A percentile compares a stretch with the other conserved stretches of the same genome.
Conservation (phyloP, 64 coral and sea anemone species). For the Porites lutea region DNA sequence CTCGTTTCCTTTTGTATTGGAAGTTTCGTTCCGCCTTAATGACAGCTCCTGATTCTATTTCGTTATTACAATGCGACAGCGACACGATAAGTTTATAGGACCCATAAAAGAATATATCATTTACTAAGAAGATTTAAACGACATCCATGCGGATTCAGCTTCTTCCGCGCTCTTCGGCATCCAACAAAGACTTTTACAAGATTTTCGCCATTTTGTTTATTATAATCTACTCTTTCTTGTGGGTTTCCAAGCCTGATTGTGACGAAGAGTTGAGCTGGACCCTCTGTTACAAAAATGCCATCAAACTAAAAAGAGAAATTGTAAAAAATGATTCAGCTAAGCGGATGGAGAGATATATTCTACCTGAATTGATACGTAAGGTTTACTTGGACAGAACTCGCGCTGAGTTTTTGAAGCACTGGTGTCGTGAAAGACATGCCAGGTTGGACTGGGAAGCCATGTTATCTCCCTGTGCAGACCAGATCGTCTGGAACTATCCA, state of each 20-base stretch:
- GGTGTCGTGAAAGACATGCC: slow-evolving; percentile 48
- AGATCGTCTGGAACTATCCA: slow-evolving; percentile 29
- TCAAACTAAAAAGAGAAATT: background rate
- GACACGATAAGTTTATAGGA: too few relatives aligned
- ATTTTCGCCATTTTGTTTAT: slow-evolving; percentile 8
- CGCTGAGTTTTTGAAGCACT: slow-evolving; percentile 18
- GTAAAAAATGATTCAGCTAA: background rate
- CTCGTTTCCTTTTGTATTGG: too few relatives aligned
- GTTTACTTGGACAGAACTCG: background rate
- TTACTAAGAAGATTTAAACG: too few relatives aligned
- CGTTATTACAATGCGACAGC: too few relatives aligned
- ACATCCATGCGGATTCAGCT: slow-evolving; percentile 34
- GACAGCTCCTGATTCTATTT: too few relatives aligned
- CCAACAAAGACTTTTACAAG: slow-evolving; percentile 42
- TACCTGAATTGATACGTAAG: background rate
- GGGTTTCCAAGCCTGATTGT: slow-evolving; percentile 1
- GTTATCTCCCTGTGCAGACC: slow-evolving; percentile 16
- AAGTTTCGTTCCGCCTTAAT: too few relatives aligned
- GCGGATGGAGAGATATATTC: background rate
- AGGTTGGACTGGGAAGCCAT: slow-evolving; percentile 57
- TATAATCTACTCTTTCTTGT: slow-evolving; percentile 11
- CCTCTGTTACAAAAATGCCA: background rate
- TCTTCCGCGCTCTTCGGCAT: background rate
- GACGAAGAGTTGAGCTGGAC: background rate
- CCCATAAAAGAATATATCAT: too few relatives aligned